phyloP scores from a whole-genome alignment of 2,888 invertebrate species.

The Aleiodes leptofemur region DNA sequence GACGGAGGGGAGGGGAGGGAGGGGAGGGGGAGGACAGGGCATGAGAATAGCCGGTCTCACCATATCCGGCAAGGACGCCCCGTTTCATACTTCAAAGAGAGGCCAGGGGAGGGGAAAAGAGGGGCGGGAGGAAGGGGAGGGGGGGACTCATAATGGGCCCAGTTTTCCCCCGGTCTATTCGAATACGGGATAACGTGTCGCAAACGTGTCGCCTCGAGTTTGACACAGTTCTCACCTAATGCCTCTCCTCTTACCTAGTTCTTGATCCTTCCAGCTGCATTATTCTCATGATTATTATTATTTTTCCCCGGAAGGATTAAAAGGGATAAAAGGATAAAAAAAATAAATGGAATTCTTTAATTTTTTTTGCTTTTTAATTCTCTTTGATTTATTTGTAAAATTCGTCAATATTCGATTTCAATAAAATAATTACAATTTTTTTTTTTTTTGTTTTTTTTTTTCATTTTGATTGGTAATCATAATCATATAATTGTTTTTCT shows the following conservation, averaged over 20 bases:
- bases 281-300: not conserved
- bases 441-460: no score
- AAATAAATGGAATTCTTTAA: not conserved
- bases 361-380: no score
- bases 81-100: slow-evolving; percentile 54
- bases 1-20: not conserved
- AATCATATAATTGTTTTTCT: slow-evolving; percentile 3
- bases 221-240: slow-evolving; percentile 44
- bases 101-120: slow-evolving; percentile 28
- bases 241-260: slow-evolving; percentile 21
- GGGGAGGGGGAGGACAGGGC: not conserved
- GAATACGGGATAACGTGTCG: slow-evolving; percentile 33
- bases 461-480: not conserved
- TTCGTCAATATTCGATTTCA: slow-evolving; percentile 58
- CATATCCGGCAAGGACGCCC: slow-evolving; percentile 69
- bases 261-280: not conserved
- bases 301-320: not conserved
- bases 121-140: slow-evolving; percentile 48
- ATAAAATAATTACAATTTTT: slow-evolving; percentile 11
- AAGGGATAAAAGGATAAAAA: not conserved
- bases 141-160: slow-evolving; percentile 63
- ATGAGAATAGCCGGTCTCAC: slow-evolving; percentile 62
- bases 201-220: slow-evolving; percentile 38
- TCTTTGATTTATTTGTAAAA: slow-evolving; percentile 59
- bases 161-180: slow-evolving; percentile 38